Conservation (phyloP, 2,113 vertebrate genomes). For the Xenopus tropicalis region DNA sequence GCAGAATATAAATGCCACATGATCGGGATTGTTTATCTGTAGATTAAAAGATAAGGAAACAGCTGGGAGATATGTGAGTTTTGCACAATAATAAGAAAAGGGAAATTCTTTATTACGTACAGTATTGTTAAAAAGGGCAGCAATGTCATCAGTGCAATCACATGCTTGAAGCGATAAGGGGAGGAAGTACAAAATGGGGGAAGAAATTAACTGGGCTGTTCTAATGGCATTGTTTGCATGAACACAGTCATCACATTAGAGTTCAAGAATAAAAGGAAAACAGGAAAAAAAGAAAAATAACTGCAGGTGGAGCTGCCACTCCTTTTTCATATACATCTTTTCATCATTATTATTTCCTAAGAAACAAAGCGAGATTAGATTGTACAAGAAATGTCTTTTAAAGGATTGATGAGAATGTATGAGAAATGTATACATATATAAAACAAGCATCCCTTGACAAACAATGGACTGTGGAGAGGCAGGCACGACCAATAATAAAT, state of each 20-base stretch:
- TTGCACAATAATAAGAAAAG: not conserved
- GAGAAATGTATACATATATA: too few relatives aligned
- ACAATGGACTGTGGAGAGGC: too few relatives aligned
- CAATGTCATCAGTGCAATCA: constrained; percentile 15
- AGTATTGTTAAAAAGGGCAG: constrained; percentile 10
- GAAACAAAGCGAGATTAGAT: too few relatives aligned
- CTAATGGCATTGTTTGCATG: constrained; percentile 7
- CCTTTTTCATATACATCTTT: too few relatives aligned
- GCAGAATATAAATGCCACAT: not conserved
- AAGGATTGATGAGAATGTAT: too few relatives aligned
- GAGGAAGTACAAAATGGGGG: constrained; percentile 13
- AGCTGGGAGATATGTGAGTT: not conserved
- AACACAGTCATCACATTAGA: not conserved
- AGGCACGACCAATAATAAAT: too few relatives aligned
- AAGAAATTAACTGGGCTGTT: not conserved
- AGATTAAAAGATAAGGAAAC: not conserved
- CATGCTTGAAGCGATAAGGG: not conserved
- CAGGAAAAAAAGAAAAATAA: not conserved
- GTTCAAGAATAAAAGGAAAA: constrained; percentile 1
- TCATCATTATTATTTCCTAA: too few relatives aligned
- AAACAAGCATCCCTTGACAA: too few relatives aligned
- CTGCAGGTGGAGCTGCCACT: too few relatives aligned
- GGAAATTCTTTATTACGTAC: not conserved
- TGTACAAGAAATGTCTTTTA: too few relatives aligned
- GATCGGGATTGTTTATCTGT: not conserved